Evolutionary conservation across 2,888 invertebrate genomes (phyloP).

Genomic region (Patella pellucida): DNA sequence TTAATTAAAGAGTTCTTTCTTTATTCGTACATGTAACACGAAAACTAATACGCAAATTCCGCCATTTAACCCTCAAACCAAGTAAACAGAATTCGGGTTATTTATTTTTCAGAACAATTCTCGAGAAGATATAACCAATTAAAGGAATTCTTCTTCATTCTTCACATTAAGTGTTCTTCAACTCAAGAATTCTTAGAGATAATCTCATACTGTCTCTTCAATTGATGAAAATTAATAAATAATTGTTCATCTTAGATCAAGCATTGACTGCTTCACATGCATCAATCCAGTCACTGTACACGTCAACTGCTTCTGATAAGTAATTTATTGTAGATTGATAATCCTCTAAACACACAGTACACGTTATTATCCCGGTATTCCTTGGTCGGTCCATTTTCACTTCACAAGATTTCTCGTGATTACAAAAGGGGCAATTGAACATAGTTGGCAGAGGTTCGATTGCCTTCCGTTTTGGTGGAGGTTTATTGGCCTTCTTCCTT

Average conservation of each 20-base stretch:
- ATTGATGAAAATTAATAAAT: too few relatives aligned
- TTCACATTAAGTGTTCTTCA: too few relatives aligned
- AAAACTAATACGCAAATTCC: too few relatives aligned
- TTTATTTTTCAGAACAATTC: too few relatives aligned
- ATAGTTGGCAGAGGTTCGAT: constrained; percentile 94
- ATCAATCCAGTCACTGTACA: constrained; percentile 99
- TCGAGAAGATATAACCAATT: too few relatives aligned
- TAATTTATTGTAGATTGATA: constrained; percentile 96
- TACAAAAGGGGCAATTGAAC: constrained; percentile 99
- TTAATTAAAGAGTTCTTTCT: too few relatives aligned
- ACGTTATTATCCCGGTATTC: constrained; percentile 94
- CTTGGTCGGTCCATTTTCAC: constrained; percentile 98
- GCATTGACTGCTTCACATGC: constrained; percentile 94
- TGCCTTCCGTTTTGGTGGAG: constrained; percentile 92
- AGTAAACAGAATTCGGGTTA: too few relatives aligned
- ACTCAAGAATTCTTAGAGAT: too few relatives aligned
- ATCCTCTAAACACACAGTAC: constrained; percentile 95
- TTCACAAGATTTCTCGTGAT: constrained; percentile 99
- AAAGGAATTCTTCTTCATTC: too few relatives aligned
- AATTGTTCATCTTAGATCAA: background rate
- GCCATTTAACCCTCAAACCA: too few relatives aligned
- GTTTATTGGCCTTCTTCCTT: constrained; percentile 96
- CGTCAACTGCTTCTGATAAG: constrained; percentile 96
- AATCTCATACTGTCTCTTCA: too few relatives aligned
- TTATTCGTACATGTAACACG: too few relatives aligned